phyloP scores from a whole-genome alignment of 2,888 invertebrate genomes.

The Norana najaformis region DNA sequence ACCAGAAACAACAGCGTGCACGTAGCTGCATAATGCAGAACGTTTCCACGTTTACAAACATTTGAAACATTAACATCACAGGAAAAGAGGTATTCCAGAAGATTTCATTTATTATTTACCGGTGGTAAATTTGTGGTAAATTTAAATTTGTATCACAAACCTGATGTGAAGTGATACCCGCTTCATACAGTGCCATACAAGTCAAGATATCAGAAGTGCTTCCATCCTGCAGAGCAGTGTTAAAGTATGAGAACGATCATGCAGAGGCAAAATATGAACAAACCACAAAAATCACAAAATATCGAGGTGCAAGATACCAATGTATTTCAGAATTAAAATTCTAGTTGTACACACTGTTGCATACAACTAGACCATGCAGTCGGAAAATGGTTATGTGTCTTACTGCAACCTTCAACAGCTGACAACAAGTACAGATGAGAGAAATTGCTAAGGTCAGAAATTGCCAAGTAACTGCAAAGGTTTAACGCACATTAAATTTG shows the following conservation, averaged over 20 bases:
- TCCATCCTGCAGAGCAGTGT: background rate
- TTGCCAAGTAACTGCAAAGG: background rate
- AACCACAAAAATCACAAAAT: background rate
- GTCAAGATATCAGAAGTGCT: constrained; percentile 6
- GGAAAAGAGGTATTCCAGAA: background rate
- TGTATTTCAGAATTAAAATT: background rate
- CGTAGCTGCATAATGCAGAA: background rate
- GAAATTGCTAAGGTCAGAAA: background rate
- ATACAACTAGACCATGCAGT: too few relatives aligned
- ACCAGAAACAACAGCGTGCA: background rate
- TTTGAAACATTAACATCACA: background rate
- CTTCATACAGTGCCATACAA: background rate
- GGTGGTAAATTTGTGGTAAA: too few relatives aligned
- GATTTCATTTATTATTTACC: too few relatives aligned
- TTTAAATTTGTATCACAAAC: background rate
- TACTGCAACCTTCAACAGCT: background rate
- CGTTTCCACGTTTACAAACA: background rate
- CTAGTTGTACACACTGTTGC: background rate
- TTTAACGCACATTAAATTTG: background rate
- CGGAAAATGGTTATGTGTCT: too few relatives aligned
- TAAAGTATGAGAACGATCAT: background rate
- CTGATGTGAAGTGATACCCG: background rate
- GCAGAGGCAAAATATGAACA: background rate
- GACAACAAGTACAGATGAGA: background rate
- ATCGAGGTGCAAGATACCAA: background rate